A percentile compares a stretch with the other conserved stretches of the same genome.
Evolutionary conservation across 2,888 invertebrate species (phyloP).

Genomic region (Eupithecia centaureata): DNA sequence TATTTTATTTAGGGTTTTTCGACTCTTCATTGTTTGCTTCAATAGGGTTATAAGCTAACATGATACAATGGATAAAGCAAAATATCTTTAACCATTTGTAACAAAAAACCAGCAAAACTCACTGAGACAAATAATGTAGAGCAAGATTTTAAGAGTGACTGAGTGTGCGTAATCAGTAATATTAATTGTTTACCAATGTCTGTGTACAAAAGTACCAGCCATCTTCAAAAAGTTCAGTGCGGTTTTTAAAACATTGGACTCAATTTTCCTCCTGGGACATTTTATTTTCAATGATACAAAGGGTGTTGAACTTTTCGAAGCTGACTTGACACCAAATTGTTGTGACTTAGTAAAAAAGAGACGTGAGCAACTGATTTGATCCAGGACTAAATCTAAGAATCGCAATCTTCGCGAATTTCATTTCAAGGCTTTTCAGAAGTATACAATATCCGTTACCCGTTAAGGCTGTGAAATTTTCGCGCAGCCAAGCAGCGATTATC

Average conservation of each 20-base stretch:
- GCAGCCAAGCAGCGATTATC: too few species aligned
- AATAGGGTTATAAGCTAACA: not conserved
- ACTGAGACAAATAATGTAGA: constrained; percentile 50
- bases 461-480: too few species aligned
- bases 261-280: not conserved
- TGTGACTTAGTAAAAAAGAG: constrained; percentile 9
- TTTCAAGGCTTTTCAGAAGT: too few species aligned
- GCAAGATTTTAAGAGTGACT: constrained; percentile 58
- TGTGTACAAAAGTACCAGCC: constrained; percentile 19
- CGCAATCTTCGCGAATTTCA: not conserved
- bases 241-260: not conserved
- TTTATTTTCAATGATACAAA: not conserved
- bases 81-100: constrained; percentile 11
- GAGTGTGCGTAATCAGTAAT: constrained; percentile 58
- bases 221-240: not conserved
- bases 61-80: constrained; percentile 13
- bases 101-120: not conserved
- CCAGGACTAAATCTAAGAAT: not conserved
- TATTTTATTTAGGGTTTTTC: constrained; percentile 58
- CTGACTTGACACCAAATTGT: constrained; percentile 5
- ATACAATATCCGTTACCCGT: too few species aligned
- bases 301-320: not conserved
- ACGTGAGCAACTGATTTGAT: not conserved
- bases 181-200: constrained; percentile 43
- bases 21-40: constrained; percentile 47